Percentiles rank a stretch among this genome's conserved stretches.
Conservation (phyloP, 1,140 invertebrate genomes). For the Drosophila suzukii region DNA sequence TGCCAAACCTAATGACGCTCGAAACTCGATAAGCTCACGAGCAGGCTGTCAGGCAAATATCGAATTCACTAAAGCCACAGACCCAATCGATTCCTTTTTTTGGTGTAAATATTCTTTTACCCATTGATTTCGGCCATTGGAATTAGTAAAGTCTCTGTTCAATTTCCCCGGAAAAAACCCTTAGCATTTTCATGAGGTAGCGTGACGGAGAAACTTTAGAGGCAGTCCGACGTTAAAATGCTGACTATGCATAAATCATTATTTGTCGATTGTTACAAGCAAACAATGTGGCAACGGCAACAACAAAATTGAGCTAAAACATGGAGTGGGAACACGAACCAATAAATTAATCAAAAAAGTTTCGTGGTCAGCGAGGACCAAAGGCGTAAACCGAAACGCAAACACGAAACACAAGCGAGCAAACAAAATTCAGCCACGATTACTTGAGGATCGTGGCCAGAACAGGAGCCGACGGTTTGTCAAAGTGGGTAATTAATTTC, state of each 20-base stretch:
- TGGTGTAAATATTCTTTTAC: not conserved
- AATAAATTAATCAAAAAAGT: slow-evolving; percentile 53
- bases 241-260: slow-evolving; percentile 53
- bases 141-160: not conserved
- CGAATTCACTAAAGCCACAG: not conserved
- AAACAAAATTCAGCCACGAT: slow-evolving; percentile 1
- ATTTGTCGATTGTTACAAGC: slow-evolving; percentile 39
- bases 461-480: slow-evolving; percentile 3
- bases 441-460: not conserved
- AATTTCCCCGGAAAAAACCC: not conserved
- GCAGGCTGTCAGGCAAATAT: not conserved
- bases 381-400: slow-evolving; percentile 48
- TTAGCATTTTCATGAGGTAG: not conserved
- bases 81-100: not conserved
- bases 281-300: slow-evolving; percentile 28
- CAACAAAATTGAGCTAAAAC: slow-evolving; percentile 6
- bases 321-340: slow-evolving; percentile 15
- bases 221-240: slow-evolving; percentile 11
- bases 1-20: not conserved
- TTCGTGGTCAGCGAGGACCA: slow-evolving; percentile 37
- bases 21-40: slow-evolving; percentile 10
- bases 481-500: slow-evolving; percentile 52
- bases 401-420: slow-evolving; percentile 27
- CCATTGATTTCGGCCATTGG: not conserved
- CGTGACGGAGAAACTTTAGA: slow-evolving; percentile 18